Evolutionary conservation across 2,113 vertebrate species (phyloP).

Genomic region (Phycodurus eques): DNA sequence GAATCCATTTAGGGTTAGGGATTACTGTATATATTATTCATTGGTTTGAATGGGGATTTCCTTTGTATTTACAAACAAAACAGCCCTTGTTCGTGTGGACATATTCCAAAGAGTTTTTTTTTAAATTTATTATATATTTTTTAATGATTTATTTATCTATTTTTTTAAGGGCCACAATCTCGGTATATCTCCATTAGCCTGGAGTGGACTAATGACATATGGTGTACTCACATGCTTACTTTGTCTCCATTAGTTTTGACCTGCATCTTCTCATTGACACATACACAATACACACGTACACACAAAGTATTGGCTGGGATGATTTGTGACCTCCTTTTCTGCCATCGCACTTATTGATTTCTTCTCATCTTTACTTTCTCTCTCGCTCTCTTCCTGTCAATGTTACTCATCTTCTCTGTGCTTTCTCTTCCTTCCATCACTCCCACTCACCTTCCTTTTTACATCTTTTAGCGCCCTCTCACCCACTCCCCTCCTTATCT

Average conservation of each 20-base stretch:
- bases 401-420: conserved; percentile 31
- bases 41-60: neutral
- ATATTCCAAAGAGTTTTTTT: neutral
- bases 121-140: neutral
- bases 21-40: neutral
- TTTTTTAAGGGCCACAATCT: conserved; percentile 15
- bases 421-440: conserved; percentile 21
- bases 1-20: neutral
- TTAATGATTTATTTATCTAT: too few relatives aligned
- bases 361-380: conserved; percentile 48
- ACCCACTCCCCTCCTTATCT: neutral
- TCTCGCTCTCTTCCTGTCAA: conserved; percentile 39
- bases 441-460: conserved; percentile 17
- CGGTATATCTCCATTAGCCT: conserved; percentile 60
- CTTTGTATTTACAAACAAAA: neutral
- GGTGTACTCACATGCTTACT: conserved; percentile 58
- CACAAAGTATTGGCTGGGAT: conserved; percentile 51
- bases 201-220: conserved; percentile 55
- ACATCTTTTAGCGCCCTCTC: neutral
- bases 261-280: conserved; percentile 48
- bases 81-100: neutral
- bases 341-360: conserved; percentile 69
- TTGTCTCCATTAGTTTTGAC: conserved; percentile 65
- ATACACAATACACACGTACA: conserved; percentile 49
- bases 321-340: conserved; percentile 69